Evolutionary conservation across 2,888 invertebrate genomes (phyloP).

Genomic region (Cylloceria caligata): DNA sequence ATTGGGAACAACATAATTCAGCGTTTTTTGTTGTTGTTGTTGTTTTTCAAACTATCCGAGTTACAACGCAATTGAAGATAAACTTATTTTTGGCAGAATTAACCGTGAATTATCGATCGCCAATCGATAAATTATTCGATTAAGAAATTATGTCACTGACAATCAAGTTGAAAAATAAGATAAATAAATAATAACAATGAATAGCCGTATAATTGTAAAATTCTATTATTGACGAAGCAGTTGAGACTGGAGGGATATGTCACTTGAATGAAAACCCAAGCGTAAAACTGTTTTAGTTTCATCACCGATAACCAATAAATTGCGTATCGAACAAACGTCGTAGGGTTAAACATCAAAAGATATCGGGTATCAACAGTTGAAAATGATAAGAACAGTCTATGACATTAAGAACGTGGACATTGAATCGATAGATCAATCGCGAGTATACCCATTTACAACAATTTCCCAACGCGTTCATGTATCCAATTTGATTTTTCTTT

Average conservation of each 20-base stretch:
- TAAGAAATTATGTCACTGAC: no score
- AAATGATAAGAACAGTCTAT: slow-evolving; percentile 49
- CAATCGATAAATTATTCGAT: slow-evolving; percentile 73
- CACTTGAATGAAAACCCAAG: slow-evolving; percentile 12
- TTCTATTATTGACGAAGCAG: background rate
- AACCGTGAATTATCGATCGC: slow-evolving; percentile 17
- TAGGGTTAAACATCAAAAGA: slow-evolving; percentile 76
- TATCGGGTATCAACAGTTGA: slow-evolving; percentile 69
- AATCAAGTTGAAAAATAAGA: no score
- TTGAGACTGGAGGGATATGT: slow-evolving; percentile 10
- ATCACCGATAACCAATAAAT: slow-evolving; percentile 64
- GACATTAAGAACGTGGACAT: slow-evolving; percentile 75
- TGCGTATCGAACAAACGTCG: slow-evolving; percentile 76
- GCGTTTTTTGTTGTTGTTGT: no score
- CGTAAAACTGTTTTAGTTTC: slow-evolving; percentile 18
- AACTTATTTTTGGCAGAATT: no score
- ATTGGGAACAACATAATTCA: no score
- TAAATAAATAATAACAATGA: background rate
- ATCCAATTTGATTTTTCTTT: slow-evolving; percentile 45
- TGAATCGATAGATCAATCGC: slow-evolving; percentile 71
- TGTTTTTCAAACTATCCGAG: no score
- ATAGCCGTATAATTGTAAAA: background rate
- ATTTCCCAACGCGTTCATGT: background rate
- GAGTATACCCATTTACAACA: background rate
- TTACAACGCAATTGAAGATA: no score